Percentiles rank a stretch among this genome's conserved stretches.
phyloP scores from a whole-genome alignment of 2,113 vertebrate genomes.

The Mellivora capensis region DNA sequence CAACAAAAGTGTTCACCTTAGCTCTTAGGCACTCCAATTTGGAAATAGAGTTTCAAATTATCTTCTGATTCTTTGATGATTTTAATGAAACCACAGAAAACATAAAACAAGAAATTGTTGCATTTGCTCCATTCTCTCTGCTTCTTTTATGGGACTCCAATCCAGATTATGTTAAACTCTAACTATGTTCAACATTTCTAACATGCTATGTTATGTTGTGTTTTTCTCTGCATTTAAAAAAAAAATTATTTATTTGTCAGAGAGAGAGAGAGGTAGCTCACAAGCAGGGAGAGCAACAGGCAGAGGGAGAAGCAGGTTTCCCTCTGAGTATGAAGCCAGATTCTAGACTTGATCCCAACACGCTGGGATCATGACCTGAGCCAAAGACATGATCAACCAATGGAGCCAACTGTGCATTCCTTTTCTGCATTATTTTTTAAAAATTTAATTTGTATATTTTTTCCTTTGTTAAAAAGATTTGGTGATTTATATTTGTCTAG shows the following conservation, averaged over 20 bases:
- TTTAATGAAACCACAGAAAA: not conserved
- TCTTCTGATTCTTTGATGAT: constrained; percentile 4
- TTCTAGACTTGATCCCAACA: too few relatives aligned
- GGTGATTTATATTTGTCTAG: not conserved
- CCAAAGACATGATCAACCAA: too few relatives aligned
- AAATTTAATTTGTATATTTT: not conserved
- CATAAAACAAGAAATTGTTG: not conserved
- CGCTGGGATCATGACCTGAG: too few relatives aligned
- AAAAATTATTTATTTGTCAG: too few relatives aligned
- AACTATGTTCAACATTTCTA: not conserved
- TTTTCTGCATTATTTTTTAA: not conserved
- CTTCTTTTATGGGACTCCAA: not conserved
- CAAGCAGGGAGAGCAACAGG: too few relatives aligned
- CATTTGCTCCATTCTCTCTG: not conserved
- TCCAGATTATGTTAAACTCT: not conserved
- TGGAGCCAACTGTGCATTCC: too few relatives aligned
- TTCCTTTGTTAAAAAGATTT: not conserved
- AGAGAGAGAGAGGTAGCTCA: too few relatives aligned
- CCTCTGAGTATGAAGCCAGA: too few relatives aligned
- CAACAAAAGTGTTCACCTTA: not conserved
- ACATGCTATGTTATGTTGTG: too few relatives aligned
- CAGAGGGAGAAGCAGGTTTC: too few relatives aligned
- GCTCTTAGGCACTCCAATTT: not conserved
- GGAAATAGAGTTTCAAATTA: not conserved
- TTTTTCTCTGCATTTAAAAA: too few relatives aligned